Evolutionary conservation across 1,140 invertebrate species (phyloP).

Genomic region (Aethina tumida): DNA sequence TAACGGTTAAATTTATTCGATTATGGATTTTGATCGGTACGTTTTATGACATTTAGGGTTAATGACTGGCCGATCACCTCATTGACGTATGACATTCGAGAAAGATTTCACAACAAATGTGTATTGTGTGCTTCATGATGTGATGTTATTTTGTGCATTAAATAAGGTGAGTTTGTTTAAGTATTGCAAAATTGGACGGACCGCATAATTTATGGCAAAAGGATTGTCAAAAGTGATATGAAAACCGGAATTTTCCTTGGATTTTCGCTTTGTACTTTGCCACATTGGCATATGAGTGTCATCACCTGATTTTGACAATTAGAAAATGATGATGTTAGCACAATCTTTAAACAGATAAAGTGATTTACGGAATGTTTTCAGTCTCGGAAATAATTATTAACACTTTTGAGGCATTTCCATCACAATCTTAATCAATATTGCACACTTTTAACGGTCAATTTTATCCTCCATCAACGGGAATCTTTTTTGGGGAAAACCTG

Average conservation of each 20-base stretch:
- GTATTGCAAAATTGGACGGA: slow-evolving; percentile 7
- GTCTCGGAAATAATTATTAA: slow-evolving; percentile 3
- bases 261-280: slow-evolving; percentile 16
- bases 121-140: slow-evolving; percentile 29
- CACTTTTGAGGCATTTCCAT: too few relatives aligned
- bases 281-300: slow-evolving; percentile 28
- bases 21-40: slow-evolving; percentile 12
- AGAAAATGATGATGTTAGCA: slow-evolving; percentile 12
- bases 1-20: too few relatives aligned
- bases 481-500: too few relatives aligned
- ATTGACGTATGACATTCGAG: slow-evolving; percentile 20
- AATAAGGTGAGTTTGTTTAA: slow-evolving; percentile 24
- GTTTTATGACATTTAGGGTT: slow-evolving; percentile 13
- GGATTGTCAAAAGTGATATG: slow-evolving; percentile 3
- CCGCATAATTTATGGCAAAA: slow-evolving; percentile 4
- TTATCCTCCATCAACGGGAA: too few relatives aligned
- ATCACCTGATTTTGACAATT: slow-evolving; percentile 31
- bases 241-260: slow-evolving; percentile 4
- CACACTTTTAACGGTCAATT: too few relatives aligned
- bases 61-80: slow-evolving; percentile 15
- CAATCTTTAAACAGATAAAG: too few relatives aligned
- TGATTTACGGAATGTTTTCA: slow-evolving; percentile 6
- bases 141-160: slow-evolving; percentile 24
- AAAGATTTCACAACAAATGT: slow-evolving; percentile 33
- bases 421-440: too few relatives aligned